Conservation (phyloP, 2,113 vertebrate genomes). For the Porphyrio hochstetteri region DNA sequence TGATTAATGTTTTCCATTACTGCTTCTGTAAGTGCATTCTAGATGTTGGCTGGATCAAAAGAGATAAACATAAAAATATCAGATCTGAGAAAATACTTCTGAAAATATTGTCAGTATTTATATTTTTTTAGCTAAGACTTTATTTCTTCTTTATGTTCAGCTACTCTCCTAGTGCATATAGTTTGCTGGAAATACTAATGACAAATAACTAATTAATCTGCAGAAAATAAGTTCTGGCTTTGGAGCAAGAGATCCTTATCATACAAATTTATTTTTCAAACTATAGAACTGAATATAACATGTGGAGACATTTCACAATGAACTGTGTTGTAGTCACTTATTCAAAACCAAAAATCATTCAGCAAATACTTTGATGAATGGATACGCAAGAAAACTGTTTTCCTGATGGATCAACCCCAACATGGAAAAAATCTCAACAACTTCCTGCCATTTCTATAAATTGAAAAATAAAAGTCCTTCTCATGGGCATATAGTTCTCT, state of each 20-base stretch:
- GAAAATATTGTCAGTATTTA: not conserved
- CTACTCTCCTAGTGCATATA: not conserved
- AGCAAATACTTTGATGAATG: not conserved
- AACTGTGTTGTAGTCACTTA: not conserved
- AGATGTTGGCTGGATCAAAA: not conserved
- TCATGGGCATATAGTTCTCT: not conserved
- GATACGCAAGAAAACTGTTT: not conserved
- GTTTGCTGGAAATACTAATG: not conserved
- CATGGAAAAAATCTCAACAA: not conserved
- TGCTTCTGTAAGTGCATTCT: not conserved
- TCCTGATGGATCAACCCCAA: not conserved
- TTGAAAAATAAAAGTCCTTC: not conserved
- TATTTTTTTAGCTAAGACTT: not conserved
- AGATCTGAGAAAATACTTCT: not conserved
- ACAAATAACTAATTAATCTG: not conserved
- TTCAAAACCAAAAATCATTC: not conserved
- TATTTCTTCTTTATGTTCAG: not conserved
- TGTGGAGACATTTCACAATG: not conserved
- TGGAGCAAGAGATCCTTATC: not conserved
- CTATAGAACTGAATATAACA: not conserved
- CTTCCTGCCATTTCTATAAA: not conserved
- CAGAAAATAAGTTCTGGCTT: constrained; percentile 12
- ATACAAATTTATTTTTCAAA: not conserved
- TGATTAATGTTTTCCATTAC: not conserved
- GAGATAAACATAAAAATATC: not conserved